Conservation (phyloP, 1,140 invertebrate genomes). For the Dinoponera quadriceps region DNA sequence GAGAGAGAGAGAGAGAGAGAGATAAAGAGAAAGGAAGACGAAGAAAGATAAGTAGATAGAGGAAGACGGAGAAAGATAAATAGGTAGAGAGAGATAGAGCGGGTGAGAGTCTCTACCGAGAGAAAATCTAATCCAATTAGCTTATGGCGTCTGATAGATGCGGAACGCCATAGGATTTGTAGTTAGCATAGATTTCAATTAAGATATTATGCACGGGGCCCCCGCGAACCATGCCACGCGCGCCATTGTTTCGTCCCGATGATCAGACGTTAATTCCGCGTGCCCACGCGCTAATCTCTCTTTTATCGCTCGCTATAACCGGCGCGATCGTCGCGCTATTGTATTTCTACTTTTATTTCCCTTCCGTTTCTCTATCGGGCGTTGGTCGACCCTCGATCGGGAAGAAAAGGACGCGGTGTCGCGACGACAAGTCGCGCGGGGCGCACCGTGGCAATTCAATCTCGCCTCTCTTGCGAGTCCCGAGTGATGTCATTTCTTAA, state of each 20-base stretch:
- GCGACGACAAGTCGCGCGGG: slow-evolving; percentile 42
- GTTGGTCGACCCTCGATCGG: background rate
- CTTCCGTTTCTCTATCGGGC: slow-evolving; percentile 35
- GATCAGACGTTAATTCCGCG: slow-evolving; percentile 53
- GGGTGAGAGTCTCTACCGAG: slow-evolving; percentile 69
- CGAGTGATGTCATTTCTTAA: slow-evolving; percentile 36
- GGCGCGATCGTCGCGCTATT: background rate
- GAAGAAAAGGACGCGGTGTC: slow-evolving; percentile 1
- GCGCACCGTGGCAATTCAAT: slow-evolving; percentile 54
- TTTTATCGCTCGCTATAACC: background rate
- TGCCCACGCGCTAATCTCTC: slow-evolving; percentile 56
- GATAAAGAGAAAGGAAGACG: slow-evolving; percentile 9
- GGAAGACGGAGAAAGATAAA: slow-evolving; percentile 2
- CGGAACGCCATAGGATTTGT: slow-evolving; percentile 69
- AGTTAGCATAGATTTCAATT: slow-evolving; percentile 80
- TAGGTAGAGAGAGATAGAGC: slow-evolving; percentile 58
- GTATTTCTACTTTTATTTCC: slow-evolving; percentile 12
- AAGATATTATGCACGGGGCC: slow-evolving; percentile 76
- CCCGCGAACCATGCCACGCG: slow-evolving; percentile 67
- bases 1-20: background rate
- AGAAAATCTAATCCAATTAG: slow-evolving; percentile 80
- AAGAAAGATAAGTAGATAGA: slow-evolving; percentile 18
- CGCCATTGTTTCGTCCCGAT: slow-evolving; percentile 60
- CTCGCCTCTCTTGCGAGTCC: slow-evolving; percentile 16
- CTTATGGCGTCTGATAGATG: slow-evolving; percentile 71